These are phyloP conservation scores for Agrochola circellaris DNA, from an alignment of 2,888 invertebrate species.

Conservation along the genomic window DNA sequence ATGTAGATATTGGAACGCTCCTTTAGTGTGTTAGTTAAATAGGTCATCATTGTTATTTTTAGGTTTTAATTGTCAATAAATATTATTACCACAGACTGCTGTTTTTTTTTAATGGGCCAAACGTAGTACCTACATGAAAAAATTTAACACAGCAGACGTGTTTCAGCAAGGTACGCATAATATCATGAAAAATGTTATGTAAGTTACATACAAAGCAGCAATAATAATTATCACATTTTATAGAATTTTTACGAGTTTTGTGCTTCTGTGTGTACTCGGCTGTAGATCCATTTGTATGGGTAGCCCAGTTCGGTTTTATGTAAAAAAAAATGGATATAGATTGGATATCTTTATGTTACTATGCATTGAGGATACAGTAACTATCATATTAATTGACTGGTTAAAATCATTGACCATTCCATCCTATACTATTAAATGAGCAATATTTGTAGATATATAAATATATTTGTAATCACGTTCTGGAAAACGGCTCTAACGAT, in stretches of 20 bases:
- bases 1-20: not conserved
- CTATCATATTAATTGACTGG: not conserved
- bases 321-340: not conserved
- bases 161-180: not conserved
- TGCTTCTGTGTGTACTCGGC: not conserved
- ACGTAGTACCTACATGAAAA: not conserved
- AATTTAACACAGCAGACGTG: not conserved
- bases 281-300: not conserved
- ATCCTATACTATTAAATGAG: too few species aligned
- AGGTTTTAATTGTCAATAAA: not conserved
- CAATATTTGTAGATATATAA: too few species aligned
- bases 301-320: not conserved
- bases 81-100: not conserved
- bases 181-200: not conserved
- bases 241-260: not conserved
- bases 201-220: not conserved
- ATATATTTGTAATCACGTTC: too few species aligned
- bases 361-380: slow-evolving; percentile 7
- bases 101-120: not conserved
- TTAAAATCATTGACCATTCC: not conserved
- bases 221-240: not conserved
- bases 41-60: not conserved
- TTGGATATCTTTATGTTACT: not conserved
- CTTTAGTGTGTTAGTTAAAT: not conserved
- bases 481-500: too few species aligned